phyloP scores from a whole-genome alignment of 1,140 invertebrate species.

The Maniola jurtina region DNA sequence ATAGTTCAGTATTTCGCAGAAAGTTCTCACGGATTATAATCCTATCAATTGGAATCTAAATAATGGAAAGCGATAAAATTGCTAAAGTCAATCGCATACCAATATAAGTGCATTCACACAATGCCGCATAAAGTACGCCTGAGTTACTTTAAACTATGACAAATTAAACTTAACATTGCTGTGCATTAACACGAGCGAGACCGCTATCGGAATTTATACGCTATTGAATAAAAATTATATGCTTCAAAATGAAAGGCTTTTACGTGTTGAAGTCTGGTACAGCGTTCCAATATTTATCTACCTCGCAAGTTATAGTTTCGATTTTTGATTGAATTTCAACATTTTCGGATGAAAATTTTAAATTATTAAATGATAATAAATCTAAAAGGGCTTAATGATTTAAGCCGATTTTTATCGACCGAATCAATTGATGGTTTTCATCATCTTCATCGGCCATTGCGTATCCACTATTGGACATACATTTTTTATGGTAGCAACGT shows the following conservation, averaged over 20 bases:
- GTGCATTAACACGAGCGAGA: conserved; percentile 18
- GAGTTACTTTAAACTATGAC: conserved; percentile 39
- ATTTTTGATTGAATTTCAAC: too few species aligned
- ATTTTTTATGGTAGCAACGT: too few species aligned
- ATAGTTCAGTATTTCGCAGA: not conserved
- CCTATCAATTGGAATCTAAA: conserved; percentile 15
- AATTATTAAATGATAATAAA: too few species aligned
- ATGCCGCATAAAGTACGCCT: conserved; percentile 33
- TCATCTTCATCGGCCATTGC: too few species aligned
- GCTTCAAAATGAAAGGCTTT: conserved; percentile 19
- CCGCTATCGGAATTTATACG: conserved; percentile 19
- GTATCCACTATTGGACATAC: too few species aligned
- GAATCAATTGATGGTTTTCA: too few species aligned
- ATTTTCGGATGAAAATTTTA: too few species aligned
- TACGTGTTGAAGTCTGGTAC: not conserved
- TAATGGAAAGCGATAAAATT: conserved; percentile 27
- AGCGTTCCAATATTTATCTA: not conserved
- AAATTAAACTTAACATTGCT: conserved; percentile 36
- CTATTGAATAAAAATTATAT: conserved; percentile 20
- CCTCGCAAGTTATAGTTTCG: not conserved
- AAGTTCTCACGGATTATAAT: conserved; percentile 17
- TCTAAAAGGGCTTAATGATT: too few species aligned
- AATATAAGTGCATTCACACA: conserved; percentile 24
- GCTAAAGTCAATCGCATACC: conserved; percentile 15
- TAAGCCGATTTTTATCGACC: too few species aligned